Evolutionary conservation across 2,888 invertebrate species (phyloP).

Genomic region (Phortica okadai): DNA sequence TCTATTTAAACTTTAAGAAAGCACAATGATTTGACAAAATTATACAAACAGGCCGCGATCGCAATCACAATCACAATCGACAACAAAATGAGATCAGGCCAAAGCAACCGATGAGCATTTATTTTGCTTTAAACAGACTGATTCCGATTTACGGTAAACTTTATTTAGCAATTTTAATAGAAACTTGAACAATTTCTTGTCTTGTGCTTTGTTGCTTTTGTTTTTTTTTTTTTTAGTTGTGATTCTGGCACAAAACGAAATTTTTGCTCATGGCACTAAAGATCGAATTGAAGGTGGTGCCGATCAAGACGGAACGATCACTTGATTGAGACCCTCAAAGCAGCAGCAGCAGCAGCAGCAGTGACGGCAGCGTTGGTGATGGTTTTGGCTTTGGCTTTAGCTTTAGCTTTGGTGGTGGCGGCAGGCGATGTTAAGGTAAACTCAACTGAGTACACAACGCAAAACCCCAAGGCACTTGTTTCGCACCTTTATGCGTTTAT

Average conservation of each 20-base stretch:
- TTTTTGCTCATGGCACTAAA: neutral
- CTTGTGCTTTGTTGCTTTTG: neutral
- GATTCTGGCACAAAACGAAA: neutral
- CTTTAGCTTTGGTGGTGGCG: no score
- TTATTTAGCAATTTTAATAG: conserved; percentile 33
- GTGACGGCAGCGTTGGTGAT: neutral
- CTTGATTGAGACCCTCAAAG: conserved; percentile 33
- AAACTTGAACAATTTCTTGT: neutral
- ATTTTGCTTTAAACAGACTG: conserved; percentile 2
- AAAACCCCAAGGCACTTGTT: conserved; percentile 60
- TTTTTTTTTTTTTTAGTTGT: neutral
- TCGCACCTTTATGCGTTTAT: conserved; percentile 63
- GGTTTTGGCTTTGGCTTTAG: no score
- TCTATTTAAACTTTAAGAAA: conserved; percentile 35
- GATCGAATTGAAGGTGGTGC: conserved; percentile 27
- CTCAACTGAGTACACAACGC: conserved; percentile 26
- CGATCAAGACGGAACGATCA: conserved; percentile 28
- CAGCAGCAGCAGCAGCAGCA: conserved; percentile 34
- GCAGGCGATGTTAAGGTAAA: no score
- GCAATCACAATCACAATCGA: conserved; percentile 6
- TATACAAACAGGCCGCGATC: conserved; percentile 1
- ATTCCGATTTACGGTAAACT: conserved; percentile 22
- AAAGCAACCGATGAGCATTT: conserved; percentile 1
- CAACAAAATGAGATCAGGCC: neutral
- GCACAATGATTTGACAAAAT: conserved; percentile 41